These are phyloP conservation scores for Drosophila kikkawai DNA, from an alignment of 1,140 invertebrate genomes.

Conservation along the genomic window DNA sequence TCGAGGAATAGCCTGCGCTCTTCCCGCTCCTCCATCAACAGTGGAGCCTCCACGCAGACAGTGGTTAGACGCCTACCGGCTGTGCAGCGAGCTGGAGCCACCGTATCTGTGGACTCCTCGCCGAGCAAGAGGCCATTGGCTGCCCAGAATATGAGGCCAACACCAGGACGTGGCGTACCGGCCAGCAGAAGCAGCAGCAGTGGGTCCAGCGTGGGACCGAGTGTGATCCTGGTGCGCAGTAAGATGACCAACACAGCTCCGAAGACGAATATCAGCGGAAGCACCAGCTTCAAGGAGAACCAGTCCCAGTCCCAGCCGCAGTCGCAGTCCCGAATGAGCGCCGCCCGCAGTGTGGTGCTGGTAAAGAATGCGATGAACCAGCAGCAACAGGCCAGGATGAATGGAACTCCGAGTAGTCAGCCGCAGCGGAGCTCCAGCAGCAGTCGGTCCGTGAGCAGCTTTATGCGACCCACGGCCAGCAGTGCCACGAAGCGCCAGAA, in stretches of 20 bases:
- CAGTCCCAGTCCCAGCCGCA: constrained; percentile 40
- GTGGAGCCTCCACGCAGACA: constrained; percentile 91
- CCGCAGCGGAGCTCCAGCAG: constrained; percentile 53
- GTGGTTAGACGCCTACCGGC: constrained; percentile 89
- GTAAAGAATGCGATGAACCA: constrained; percentile 76
- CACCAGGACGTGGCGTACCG: constrained; percentile 86
- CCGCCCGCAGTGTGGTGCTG: constrained; percentile 74
- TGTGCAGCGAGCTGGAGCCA: constrained; percentile 62
- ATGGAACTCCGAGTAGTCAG: constrained; percentile 41
- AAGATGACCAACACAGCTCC: constrained; percentile 40
- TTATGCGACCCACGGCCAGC: constrained; percentile 87
- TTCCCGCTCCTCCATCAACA: constrained; percentile 93
- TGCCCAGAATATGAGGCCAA: constrained; percentile 59
- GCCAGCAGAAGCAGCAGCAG: constrained; percentile 90
- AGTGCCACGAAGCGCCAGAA: constrained; percentile 85
- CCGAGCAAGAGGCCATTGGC: constrained; percentile 78
- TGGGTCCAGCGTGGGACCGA: constrained; percentile 87
- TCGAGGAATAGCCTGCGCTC: constrained; percentile 91
- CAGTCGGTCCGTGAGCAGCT: constrained; percentile 85
- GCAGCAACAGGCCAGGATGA: constrained; percentile 53
- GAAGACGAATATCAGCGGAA: constrained; percentile 45
- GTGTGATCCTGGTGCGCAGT: constrained; percentile 74
- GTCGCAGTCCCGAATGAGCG: constrained; percentile 48
- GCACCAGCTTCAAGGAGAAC: constrained; percentile 80
- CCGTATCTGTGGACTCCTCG: constrained; percentile 78